phyloP scores from a whole-genome alignment of 2,888 invertebrate genomes.

The Andrena haemorrhoa region DNA sequence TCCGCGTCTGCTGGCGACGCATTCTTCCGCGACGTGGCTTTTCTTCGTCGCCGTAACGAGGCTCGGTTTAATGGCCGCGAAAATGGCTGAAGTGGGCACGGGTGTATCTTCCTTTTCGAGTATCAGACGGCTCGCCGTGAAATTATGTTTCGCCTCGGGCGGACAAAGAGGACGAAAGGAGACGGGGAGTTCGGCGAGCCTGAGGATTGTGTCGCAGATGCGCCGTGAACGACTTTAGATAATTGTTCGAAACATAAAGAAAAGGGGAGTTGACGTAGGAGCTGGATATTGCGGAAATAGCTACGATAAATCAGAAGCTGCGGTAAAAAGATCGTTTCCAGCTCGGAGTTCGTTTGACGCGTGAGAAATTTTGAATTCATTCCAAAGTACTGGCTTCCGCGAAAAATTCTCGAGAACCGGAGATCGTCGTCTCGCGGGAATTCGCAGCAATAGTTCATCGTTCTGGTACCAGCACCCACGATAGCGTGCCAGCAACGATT shows the following conservation, averaged over 20 bases:
- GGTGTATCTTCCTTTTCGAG: not conserved
- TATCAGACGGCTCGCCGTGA: not conserved
- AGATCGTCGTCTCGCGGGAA: not conserved
- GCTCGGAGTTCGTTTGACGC: not conserved
- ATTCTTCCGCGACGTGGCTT: constrained; percentile 34
- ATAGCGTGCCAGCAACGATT: not conserved
- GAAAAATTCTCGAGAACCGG: not conserved
- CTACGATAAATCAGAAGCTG: too few relatives aligned
- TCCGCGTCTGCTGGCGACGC: constrained; percentile 15
- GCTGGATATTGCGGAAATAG: too few relatives aligned
- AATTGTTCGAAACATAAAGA: not conserved
- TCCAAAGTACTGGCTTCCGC: not conserved
- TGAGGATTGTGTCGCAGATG: not conserved
- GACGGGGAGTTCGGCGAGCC: not conserved
- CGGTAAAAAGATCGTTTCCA: too few relatives aligned
- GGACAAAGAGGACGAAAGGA: not conserved
- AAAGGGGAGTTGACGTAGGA: not conserved
- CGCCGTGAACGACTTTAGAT: not conserved
- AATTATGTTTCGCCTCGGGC: constrained; percentile 6
- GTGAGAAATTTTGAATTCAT: not conserved
- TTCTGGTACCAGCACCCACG: not conserved
- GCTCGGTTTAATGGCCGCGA: constrained; percentile 51
- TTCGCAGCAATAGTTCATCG: not conserved
- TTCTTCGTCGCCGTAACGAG: constrained; percentile 26
- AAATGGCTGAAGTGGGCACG: constrained; percentile 34